These are phyloP conservation scores for Prenolepis imparis DNA, from an alignment of 2,888 invertebrate species.

Conservation along the genomic window DNA sequence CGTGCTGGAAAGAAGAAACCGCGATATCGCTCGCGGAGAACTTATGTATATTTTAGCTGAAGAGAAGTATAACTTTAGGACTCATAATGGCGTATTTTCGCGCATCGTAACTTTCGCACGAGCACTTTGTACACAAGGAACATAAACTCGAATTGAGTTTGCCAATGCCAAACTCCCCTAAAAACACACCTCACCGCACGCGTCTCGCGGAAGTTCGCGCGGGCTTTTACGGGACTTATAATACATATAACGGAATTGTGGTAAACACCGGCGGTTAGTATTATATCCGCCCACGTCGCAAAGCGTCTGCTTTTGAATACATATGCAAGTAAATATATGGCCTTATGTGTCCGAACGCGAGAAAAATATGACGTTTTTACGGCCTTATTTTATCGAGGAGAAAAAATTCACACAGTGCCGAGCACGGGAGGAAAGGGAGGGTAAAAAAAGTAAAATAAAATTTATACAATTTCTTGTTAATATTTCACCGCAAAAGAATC, in stretches of 20 bases:
- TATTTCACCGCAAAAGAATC: neutral
- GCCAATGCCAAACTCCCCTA: constrained; percentile 65
- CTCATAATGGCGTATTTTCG: constrained; percentile 68
- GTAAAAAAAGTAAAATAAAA: neutral
- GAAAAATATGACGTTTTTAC: constrained; percentile 27
- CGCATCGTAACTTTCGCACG: constrained; percentile 67
- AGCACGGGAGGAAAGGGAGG: neutral
- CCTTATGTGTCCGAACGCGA: neutral
- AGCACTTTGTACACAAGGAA: constrained; percentile 69
- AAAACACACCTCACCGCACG: constrained; percentile 42
- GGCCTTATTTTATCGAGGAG: neutral
- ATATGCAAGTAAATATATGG: neutral
- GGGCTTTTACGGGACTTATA: constrained; percentile 61
- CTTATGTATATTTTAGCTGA: constrained; percentile 45
- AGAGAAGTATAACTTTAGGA: constrained; percentile 62
- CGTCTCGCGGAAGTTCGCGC: constrained; percentile 58
- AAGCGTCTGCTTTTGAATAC: constrained; percentile 17
- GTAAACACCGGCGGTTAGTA: constrained; percentile 54
- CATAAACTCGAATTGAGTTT: constrained; percentile 73
- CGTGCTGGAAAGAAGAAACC: constrained; percentile 20
- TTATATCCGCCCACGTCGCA: constrained; percentile 24
- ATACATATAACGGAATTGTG: constrained; percentile 46
- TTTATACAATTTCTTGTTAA: neutral
- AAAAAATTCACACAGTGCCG: constrained; percentile 9
- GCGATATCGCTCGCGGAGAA: neutral